Evolutionary conservation across 2,797 vertebrate genomes (phyloP), one percentile per base, ranked within the genome.

Genomic region (Meriones psammophilus): DNA sequence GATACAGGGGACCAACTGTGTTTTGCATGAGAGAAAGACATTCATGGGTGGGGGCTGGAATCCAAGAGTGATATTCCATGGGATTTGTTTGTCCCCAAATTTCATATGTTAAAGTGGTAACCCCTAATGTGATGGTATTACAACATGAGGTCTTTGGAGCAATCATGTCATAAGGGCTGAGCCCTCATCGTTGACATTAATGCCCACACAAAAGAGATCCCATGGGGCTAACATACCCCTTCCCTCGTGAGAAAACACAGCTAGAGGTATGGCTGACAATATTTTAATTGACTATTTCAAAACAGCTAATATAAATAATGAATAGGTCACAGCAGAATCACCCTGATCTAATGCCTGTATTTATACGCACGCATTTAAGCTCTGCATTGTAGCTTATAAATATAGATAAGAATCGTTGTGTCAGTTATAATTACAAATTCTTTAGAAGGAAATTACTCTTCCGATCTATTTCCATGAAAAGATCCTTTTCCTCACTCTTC

Each of bases 391-490:
- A 68, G 60, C 36, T 89, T 62, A 68, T 26, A 68, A 77, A 58
- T 80, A 80, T 33, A 79, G 14, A 77, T 22, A 77, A n/a, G n/a
- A n/a, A 54, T 76, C 56, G 20, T 30, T 77, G 4, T 42, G 50
- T 76, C 78, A 10, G 66, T 46, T 89, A 69, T 68, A 68, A 56
- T 60, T 71, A 87, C 28, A 77, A 66, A n/a, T 58, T 74, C 88
- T 74, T 42, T 66, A 66, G 71, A 74, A 71, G 30, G 60, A 83
- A 88, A n/a, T 89, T 89, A 71, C 50, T 91, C 66, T 88, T 92
- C 71, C 89, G 17, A 78, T 73, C 42, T 95, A 14, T 88, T 97
- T 83, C 76, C 69, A 92, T 89, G 68, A 94, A 92, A 94, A 97
- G 66, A 95, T 84, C 9, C 68, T 91, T 50, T 74, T 77, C 85